A percentile compares a stretch with the other conserved stretches of the same genome.
phyloP scores from a whole-genome alignment of 2,888 invertebrate species.

The Thereva unica region DNA sequence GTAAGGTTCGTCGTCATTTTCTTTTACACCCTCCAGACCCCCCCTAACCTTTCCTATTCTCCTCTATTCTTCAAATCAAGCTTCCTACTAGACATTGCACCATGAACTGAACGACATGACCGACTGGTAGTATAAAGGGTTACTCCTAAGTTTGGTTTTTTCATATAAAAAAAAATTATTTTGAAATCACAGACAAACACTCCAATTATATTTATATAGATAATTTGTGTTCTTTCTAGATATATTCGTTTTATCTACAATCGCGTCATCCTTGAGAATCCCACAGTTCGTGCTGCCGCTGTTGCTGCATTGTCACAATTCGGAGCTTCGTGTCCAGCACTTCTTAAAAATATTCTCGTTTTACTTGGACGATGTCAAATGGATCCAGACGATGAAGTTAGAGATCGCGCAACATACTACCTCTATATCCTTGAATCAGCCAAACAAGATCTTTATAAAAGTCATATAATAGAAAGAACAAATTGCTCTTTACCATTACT shows the following conservation, averaged over 20 bases:
- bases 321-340: slow-evolving; percentile 90
- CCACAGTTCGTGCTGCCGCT: slow-evolving; percentile 94
- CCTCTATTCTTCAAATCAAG: too few species aligned
- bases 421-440: slow-evolving; percentile 77
- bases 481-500: slow-evolving; percentile 85
- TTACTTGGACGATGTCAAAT: slow-evolving; percentile 85
- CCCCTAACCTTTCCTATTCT: too few species aligned
- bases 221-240: slow-evolving; percentile 50
- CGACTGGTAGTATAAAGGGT: too few species aligned
- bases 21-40: too few species aligned
- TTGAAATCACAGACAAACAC: too few species aligned
- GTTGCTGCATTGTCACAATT: slow-evolving; percentile 98
- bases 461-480: slow-evolving; percentile 75
- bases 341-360: slow-evolving; percentile 83
- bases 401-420: slow-evolving; percentile 97
- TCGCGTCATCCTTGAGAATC: slow-evolving; percentile 93
- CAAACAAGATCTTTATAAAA: slow-evolving; percentile 72
- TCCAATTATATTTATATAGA: too few species aligned
- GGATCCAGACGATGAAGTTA: slow-evolving; percentile 97
- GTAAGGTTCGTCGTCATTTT: too few species aligned
- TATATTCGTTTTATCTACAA: slow-evolving; percentile 86
- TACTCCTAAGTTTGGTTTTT: too few species aligned
- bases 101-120: too few species aligned
- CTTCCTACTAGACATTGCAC: too few species aligned
- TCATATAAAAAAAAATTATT: too few species aligned